Conservation (phyloP, 2,888 invertebrate genomes). For the Plebejus melissa region DNA sequence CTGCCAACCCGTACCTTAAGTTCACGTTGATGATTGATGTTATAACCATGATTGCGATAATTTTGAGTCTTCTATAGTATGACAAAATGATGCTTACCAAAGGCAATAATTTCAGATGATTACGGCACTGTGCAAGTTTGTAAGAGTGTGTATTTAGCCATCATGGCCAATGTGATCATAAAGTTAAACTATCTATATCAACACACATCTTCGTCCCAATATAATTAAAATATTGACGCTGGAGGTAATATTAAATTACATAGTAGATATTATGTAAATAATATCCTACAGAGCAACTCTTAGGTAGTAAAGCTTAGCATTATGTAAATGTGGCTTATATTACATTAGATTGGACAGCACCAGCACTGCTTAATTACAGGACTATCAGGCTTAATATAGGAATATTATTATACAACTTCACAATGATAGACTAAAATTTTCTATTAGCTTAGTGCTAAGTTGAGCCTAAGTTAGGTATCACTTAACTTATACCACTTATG, state of each 20-base stretch:
- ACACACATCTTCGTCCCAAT: too few relatives aligned
- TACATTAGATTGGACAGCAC: constrained; percentile 27
- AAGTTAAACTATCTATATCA: too few relatives aligned
- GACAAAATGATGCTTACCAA: too few relatives aligned
- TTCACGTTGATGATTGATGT: too few relatives aligned
- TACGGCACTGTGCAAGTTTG: too few relatives aligned
- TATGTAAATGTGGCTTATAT: constrained; percentile 33
- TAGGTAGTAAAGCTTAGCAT: constrained; percentile 24
- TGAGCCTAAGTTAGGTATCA: background rate
- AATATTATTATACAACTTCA: background rate
- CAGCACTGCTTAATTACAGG: constrained; percentile 3
- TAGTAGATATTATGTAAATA: background rate
- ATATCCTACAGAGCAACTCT: constrained; percentile 16
- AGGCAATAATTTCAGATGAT: too few relatives aligned
- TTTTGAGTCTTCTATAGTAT: too few relatives aligned
- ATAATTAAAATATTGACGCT: too few relatives aligned
- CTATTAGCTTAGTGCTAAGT: background rate
- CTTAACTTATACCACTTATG: background rate
- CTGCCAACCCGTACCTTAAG: too few relatives aligned
- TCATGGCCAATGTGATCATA: too few relatives aligned
- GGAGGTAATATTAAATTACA: too few relatives aligned
- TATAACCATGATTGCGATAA: background rate
- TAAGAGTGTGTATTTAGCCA: too few relatives aligned
- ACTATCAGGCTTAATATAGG: background rate
- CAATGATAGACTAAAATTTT: background rate